Evolutionary conservation across 2,113 vertebrate species (phyloP), one percentile per base, ranked within the genome.

Genomic region (Chionis minor): DNA sequence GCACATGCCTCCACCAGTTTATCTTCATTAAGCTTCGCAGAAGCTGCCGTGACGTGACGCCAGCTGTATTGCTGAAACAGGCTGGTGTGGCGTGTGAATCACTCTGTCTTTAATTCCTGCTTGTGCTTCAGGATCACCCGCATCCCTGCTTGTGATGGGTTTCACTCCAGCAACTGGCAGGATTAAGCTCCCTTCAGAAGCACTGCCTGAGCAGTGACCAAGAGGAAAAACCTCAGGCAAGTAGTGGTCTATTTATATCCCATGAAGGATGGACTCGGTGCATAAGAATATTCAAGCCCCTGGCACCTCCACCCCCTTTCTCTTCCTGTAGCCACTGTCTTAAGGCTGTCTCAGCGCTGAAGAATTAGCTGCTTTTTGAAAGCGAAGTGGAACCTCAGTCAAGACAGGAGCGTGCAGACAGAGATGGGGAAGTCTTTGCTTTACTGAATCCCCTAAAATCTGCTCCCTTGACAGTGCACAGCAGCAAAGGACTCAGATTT

Each of bases 171-270:
- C n/a, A 86, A 55, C 27, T 72, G 70, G 27, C 66, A 82, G 81
- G 80, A 87, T 94, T 86, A 72, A 85, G 55, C 15, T 87, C 56
- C 83, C 42, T 84, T 85, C 73, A 70, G 86, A 85, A 72, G 84
- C 65, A 30, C 3, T 40, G 54, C 19, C 33, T 75, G 86, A 91
- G 77, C 61, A 51, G 59, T 44, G 84, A 80, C 45, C 84, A 27
- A 65, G 77, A 90, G 38, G 70, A 74, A 87, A 89, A 96, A 54
- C 70, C 81, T 91, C 70, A n/a, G 58, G 65, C 12, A 0, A 90
- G 89, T 30, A 28, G 83, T 24, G 38, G 6, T 85, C 89, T 87
- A 91, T 95, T 97, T 95, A 94, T 95, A 95, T 30, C 49, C 82
- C 86, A 9, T 52, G 82, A 91, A 96, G 92, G 69, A 88, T 63